Evolutionary conservation across 2,888 invertebrate species (phyloP).

Genomic region (Dilophus febrilis): DNA sequence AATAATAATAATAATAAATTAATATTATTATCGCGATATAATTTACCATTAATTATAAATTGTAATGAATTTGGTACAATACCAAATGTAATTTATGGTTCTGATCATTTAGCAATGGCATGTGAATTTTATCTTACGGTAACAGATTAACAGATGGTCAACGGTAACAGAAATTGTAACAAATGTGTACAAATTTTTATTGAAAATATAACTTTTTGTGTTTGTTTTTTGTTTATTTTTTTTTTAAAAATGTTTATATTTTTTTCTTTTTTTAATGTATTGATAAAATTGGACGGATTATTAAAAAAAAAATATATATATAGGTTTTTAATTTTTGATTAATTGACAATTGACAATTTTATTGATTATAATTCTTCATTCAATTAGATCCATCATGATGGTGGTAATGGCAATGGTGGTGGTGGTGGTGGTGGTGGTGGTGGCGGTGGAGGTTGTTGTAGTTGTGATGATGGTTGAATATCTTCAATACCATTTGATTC

Average conservation of each 20-base stretch:
- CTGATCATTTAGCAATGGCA: constrained; percentile 72
- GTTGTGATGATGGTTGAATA: no score
- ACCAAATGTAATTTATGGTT: constrained; percentile 58
- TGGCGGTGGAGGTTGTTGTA: constrained; percentile 14
- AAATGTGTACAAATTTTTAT: not conserved
- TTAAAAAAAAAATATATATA: not conserved
- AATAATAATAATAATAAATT: constrained; percentile 18
- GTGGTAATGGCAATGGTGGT: constrained; percentile 12
- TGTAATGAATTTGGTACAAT: constrained; percentile 39
- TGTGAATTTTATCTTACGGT: constrained; percentile 50
- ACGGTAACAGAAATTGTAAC: not conserved
- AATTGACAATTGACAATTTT: not conserved
- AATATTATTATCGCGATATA: constrained; percentile 41
- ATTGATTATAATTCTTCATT: not conserved
- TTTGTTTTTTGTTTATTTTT: no score
- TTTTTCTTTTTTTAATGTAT: no score
- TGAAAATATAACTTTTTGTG: not conserved
- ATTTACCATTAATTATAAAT: constrained; percentile 45
- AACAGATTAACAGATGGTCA: not conserved
- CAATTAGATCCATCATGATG: not conserved
- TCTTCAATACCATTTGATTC: constrained; percentile 35
- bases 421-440: constrained; percentile 17
- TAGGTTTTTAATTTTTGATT: not conserved
- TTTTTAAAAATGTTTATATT: no score
- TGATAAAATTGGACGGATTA: not conserved